These are phyloP conservation scores for Flexamia atlantica DNA, from an alignment of 2,888 invertebrate species.

Conservation along the genomic window DNA sequence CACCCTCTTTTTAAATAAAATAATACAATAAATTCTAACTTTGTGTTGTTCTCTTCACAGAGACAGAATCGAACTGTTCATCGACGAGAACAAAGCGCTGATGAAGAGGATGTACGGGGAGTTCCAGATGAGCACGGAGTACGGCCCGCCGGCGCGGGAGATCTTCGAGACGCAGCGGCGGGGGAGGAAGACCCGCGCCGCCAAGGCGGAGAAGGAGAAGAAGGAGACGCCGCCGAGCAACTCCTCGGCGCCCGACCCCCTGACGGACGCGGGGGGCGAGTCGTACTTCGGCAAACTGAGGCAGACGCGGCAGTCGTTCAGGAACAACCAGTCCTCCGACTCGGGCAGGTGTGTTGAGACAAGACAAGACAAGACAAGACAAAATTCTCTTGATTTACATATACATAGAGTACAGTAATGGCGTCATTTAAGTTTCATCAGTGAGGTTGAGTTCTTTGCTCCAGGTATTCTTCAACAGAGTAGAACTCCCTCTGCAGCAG, in stretches of 20 bases:
- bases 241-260: constrained; percentile 74
- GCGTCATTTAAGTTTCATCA: too few species aligned
- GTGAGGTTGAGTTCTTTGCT: too few species aligned
- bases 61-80: constrained; percentile 93
- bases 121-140: constrained; percentile 82
- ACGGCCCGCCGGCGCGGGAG: constrained; percentile 76
- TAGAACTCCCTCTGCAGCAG: too few species aligned
- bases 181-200: constrained; percentile 49
- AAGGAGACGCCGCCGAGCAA: constrained; percentile 69
- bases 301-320: constrained; percentile 77
- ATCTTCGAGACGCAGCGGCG: constrained; percentile 65
- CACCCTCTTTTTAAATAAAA: too few species aligned
- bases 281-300: constrained; percentile 78
- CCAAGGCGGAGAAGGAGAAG: constrained; percentile 20
- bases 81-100: constrained; percentile 95
- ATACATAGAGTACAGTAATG: too few species aligned
- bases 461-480: too few species aligned
- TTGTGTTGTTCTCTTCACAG: constrained; percentile 76
- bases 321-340: constrained; percentile 75
- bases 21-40: too few species aligned
- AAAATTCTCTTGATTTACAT: too few species aligned
- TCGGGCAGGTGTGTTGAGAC: constrained; percentile 76
- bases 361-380: too few species aligned
- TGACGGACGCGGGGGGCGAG: constrained; percentile 74
- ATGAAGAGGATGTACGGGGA: constrained; percentile 97